Percentiles rank a stretch among this genome's conserved stretches.
Conservation (phyloP, 2,113 vertebrate genomes). For the Corythaixoides concolor region DNA sequence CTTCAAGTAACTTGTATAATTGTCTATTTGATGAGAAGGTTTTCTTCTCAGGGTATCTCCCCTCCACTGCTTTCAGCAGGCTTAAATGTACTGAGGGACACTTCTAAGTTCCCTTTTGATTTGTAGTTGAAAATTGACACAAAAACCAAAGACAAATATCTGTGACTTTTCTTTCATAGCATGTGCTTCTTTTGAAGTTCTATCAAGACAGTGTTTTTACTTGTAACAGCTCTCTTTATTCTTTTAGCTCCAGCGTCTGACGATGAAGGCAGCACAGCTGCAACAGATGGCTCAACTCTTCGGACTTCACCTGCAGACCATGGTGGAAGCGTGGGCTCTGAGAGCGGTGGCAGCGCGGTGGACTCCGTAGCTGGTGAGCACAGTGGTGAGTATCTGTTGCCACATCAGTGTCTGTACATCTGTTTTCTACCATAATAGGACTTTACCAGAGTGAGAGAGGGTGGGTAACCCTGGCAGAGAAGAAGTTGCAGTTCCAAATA, state of each 20-base stretch:
- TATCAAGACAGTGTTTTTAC: slow-evolving; percentile 80
- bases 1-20: not conserved
- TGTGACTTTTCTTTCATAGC: rapidly evolving
- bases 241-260: slow-evolving; percentile 99
- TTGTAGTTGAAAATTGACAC: not conserved
- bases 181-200: not conserved
- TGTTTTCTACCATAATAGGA: not conserved
- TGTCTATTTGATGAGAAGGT: not conserved
- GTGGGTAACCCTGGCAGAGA: not conserved
- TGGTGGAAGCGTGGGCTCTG: slow-evolving; percentile 95
- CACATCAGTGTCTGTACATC: rapidly evolving
- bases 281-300: slow-evolving; percentile 95
- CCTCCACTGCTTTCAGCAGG: not conserved
- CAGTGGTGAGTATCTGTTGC: slow-evolving; percentile 82
- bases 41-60: not conserved
- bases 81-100: not conserved
- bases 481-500: not conserved
- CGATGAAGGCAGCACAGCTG: slow-evolving; percentile 97
- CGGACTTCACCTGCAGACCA: slow-evolving; percentile 97
- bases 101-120: not conserved
- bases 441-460: rapidly evolving
- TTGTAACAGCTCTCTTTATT: slow-evolving; percentile 96
- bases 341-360: slow-evolving; percentile 96
- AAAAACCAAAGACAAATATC: not conserved
- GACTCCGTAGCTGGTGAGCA: slow-evolving; percentile 98